Base-by-base conservation (phyloP, 2,113 vertebrate genomes). In the Macquaria ambigua region DNA sequence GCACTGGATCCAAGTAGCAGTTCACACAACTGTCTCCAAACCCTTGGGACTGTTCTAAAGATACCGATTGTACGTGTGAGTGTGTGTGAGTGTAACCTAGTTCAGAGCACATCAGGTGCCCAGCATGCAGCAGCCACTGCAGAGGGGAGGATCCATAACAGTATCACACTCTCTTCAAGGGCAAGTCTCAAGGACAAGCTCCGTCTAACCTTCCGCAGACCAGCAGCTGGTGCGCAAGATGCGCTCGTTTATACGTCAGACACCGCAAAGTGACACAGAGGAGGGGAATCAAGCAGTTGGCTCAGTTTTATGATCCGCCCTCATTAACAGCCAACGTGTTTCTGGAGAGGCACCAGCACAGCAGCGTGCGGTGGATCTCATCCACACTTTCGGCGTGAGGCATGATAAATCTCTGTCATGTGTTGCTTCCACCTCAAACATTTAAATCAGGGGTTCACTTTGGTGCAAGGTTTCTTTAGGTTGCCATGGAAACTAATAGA, bases 61-160 rank as follows among this genome's bases (percentile, higher is more conserved):
- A 93, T 89, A 88, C 90, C 23, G 2, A 62, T 64, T 37, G 75
- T 69, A 61, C 37, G 12, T 15, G 20, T 61, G 59, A 61, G 39
- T 75, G 74, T 71, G 68, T 69, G 70, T 20, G 84, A 52, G 75
- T 63, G 63, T 91, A 89, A 91, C 87, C 93, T 85, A 93, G 74
- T 91, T 94, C 74, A 77, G 80, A 84, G 90, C 75, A 89, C 83
- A 91, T 93, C 89, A 92, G 89, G 89, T 92, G 87, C 67, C 86
- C 79, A 71, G 90, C 84, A 68, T 90, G 90, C 90, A 92, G 90
- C 92, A 93, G 90, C 89, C 87, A 89, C 94, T 93, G 93, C 94
- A 94, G 92, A 93, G 89, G 84, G 88, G 93, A 93, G 92, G 92
- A 92, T 92, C 84, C 80, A 72, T 84, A 31, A 67, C 76, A n/a